A percentile compares a stretch with the other conserved stretches of the same genome.
These are phyloP conservation scores for Acleris literana DNA, from an alignment of 2,888 invertebrate genomes.

Conservation along the genomic window DNA sequence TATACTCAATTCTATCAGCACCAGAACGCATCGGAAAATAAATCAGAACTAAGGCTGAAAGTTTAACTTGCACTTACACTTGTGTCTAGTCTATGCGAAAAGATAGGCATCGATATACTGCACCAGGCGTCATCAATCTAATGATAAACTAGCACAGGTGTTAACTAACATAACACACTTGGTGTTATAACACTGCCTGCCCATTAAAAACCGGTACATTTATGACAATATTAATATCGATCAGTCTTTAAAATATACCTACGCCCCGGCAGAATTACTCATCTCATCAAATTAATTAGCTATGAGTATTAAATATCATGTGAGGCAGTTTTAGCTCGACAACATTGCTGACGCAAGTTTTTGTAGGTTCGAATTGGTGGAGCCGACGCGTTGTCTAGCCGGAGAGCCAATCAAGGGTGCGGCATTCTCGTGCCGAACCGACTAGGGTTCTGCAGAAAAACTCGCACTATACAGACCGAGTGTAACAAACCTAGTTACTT, in stretches of 20 bases:
- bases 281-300: constrained; percentile 31
- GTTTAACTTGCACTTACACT: no score
- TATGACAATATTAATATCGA: constrained; percentile 30
- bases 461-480: constrained; percentile 14
- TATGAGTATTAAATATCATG: constrained; percentile 27
- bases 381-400: constrained; percentile 29
- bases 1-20: no score
- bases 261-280: constrained; percentile 23
- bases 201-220: constrained; percentile 33
- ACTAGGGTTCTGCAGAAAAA: constrained; percentile 23
- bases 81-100: no score
- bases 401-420: constrained; percentile 11
- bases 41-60: no score
- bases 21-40: no score
- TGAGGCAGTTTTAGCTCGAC: constrained; percentile 25
- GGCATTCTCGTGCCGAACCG: constrained; percentile 29
- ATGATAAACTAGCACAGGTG: constrained; percentile 23
- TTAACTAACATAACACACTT: constrained; percentile 18
- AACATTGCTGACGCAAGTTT: constrained; percentile 21
- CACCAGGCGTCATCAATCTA: not conserved
- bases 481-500: constrained; percentile 34
- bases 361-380: not conserved
- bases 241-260: constrained; percentile 28
- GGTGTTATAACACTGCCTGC: constrained; percentile 18
- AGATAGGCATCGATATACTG: constrained; percentile 9